A percentile compares a stretch with the other conserved stretches of the same genome.
phyloP scores from a whole-genome alignment of 2,888 invertebrate species.

The Mayetiola destructor region DNA sequence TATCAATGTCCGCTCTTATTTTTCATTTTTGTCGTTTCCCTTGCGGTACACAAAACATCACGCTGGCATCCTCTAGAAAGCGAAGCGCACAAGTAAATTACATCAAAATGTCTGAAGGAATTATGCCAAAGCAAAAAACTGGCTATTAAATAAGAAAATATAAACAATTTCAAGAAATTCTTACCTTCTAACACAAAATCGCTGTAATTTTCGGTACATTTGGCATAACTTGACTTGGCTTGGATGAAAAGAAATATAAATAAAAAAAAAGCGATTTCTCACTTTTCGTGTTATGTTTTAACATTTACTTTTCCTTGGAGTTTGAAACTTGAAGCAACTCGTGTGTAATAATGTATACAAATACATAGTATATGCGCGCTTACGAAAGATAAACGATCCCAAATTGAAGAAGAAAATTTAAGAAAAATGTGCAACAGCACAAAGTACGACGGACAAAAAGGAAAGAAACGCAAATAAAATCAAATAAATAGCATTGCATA shows the following conservation, averaged over 20 bases:
- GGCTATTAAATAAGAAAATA: background rate
- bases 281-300: background rate
- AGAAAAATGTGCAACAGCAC: background rate
- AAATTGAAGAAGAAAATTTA: too few species aligned
- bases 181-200: conserved; percentile 12
- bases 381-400: background rate
- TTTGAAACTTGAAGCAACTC: too few species aligned
- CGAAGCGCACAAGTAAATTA: background rate
- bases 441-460: background rate
- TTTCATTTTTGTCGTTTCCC: too few species aligned
- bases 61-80: too few species aligned
- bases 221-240: background rate
- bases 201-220: background rate
- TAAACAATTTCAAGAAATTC: too few species aligned
- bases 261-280: too few species aligned
- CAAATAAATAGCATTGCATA: background rate
- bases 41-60: too few species aligned
- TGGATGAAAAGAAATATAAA: too few species aligned
- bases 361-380: too few species aligned
- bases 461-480: background rate
- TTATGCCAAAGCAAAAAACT: background rate
- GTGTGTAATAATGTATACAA: too few species aligned
- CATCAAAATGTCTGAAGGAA: background rate
- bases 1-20: too few species aligned
- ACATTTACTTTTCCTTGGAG: background rate